Evolutionary conservation across 2,113 vertebrate species (phyloP), one percentile per base, ranked within the genome.

Genomic region (Varanus salvator): DNA sequence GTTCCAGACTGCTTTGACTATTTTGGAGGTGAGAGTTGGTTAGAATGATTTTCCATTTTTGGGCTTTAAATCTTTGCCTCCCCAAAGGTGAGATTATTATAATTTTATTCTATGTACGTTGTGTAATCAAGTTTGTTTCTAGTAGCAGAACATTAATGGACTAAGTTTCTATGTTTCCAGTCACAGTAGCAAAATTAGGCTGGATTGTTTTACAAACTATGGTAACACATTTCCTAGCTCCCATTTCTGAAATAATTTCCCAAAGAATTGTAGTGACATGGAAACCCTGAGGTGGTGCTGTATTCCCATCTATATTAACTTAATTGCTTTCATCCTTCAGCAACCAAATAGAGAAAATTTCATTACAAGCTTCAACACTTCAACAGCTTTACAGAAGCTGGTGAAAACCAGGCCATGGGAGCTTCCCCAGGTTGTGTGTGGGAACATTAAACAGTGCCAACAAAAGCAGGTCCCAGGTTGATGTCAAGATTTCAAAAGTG

Each of bases 271-370:
- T 74, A 38, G 77, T 82, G 74, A 82, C 29, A 82, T 7, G 29
- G n/a, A 9, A 68, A 68, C 93, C 95, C 93, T 72, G 86, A 93
- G 94, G 48, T 95, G 95, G 95, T 91, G 89, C 66, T 87, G 87
- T 48, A 90, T n/a, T n/a, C 3, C 0, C 34, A 27, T 50, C 90
- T 88, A 85, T 76, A 44, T 38, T 38, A 4, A 34, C 31, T 54
- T 69, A 48, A 69, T 48, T 27, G 3, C 50, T 69, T 88, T 54
- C 48, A 71, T 80, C 66, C 54, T 76, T 80, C 31, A 72, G 68
- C 60, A 86, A 52, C 80, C 87, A 71, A 19, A n/a, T 8, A 50
- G 80, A 75, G 89, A 74, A 87, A 21, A n/a, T 91, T 64, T 21
- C 80, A 19, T 1, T 90, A 71, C 3, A 31, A 48, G 27, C 14